Evolutionary conservation across 2,113 vertebrate species (phyloP), one percentile per base, ranked within the genome.

Genomic region (Synchiropus splendidus): DNA sequence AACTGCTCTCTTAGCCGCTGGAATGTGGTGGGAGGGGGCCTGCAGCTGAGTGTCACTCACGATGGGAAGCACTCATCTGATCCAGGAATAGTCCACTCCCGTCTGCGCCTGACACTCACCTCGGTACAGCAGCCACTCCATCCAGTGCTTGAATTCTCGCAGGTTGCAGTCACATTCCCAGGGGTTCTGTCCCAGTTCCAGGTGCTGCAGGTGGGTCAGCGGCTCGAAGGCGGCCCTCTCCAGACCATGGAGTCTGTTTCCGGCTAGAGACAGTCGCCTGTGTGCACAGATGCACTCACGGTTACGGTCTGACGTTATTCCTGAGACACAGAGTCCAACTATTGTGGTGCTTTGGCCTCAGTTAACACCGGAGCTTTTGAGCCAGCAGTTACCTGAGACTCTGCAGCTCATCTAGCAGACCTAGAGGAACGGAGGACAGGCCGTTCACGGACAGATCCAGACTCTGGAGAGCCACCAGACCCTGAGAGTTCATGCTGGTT

Each of bases 111-210:
- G n/a, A n/a, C n/a, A 16, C 49, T 62, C 51, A 97, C 95, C 95
- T 92, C 94, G 74, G 58, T 98, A 99, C 46, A 94, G 88, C 54
- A 98, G 92, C 95, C 95, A 98, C 65, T 98, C 95, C 82, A 99
- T 90, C 95, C 95, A 99, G 82, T 97, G 92, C 68, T 97, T 98
- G 83, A 99, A 97, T 54, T 94, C 93, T 0, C 93, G 86, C 18
- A 98, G 86, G 79, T 91, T 94, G 80, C 95, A 99, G 77, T 98
- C 94, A 0, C 95, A 99, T 54, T 97, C 94, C 95, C 95, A 99
- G 36, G 94, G 95, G 64, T 99, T 99, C 13, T 90, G 91, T 40
- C 92, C 91, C 2, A 99, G 82, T 67, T 92, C 89, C 58, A 99
- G 85, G 13, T 87, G 87, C 78, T 91, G 92, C 32, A 99, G 84